Evolutionary conservation across 1,140 invertebrate genomes (phyloP).

Genomic region (Euborellia annulipes): DNA sequence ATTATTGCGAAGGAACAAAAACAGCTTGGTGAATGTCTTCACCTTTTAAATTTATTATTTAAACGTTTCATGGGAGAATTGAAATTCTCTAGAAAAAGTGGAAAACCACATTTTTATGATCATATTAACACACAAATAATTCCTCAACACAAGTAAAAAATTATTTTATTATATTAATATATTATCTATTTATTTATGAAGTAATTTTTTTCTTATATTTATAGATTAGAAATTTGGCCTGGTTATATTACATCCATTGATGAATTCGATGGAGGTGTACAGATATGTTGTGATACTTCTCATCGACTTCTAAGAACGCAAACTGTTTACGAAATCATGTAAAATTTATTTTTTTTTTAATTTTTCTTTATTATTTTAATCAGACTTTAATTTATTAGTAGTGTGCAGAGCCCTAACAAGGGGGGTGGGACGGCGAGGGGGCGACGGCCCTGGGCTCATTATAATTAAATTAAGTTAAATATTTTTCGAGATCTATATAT

Average conservation of each 20-base stretch:
- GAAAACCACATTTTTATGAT: slow-evolving; percentile 52
- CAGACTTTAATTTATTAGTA: too few relatives aligned
- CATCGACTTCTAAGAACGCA: slow-evolving; percentile 66
- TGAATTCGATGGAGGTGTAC: slow-evolving; percentile 72
- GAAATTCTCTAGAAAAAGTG: slow-evolving; percentile 54
- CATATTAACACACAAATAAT: slow-evolving; percentile 49
- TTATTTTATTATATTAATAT: not conserved
- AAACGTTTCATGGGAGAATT: slow-evolving; percentile 62
- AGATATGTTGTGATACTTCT: slow-evolving; percentile 71
- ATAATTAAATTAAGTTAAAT: too few relatives aligned
- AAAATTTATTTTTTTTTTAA: slow-evolving; percentile 20
- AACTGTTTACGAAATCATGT: slow-evolving; percentile 62
- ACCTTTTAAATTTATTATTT: slow-evolving; percentile 77
- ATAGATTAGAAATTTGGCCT: slow-evolving; percentile 73
- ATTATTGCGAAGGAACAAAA: slow-evolving; percentile 51
- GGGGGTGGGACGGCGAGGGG: too few relatives aligned
- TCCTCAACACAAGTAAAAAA: slow-evolving; percentile 46
- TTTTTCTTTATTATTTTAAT: too few relatives aligned
- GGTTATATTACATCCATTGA: slow-evolving; percentile 71
- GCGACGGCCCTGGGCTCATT: too few relatives aligned
- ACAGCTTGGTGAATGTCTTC: slow-evolving; percentile 48
- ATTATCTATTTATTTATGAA: not conserved
- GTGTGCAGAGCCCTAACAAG: too few relatives aligned
- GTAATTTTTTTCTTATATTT: too few relatives aligned
- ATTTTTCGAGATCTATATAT: too few relatives aligned